These are phyloP conservation scores for Morphnarchus princeps DNA, from an alignment of 2,113 vertebrate genomes.

Conservation along the genomic window DNA sequence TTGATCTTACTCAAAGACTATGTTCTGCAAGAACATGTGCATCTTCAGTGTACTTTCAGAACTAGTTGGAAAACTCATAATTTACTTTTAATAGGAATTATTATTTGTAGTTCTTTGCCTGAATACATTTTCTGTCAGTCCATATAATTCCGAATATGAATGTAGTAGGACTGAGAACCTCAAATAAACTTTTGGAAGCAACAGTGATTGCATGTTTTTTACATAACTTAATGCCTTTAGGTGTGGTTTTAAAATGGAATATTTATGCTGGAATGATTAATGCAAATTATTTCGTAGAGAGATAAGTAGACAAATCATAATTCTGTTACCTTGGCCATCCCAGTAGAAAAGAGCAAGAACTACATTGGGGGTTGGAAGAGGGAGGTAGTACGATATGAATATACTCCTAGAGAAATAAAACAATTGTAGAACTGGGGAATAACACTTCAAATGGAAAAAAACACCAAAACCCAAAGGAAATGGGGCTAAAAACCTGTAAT, in stretches of 20 bases:
- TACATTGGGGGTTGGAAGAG: background rate
- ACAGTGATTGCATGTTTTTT: background rate
- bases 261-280: background rate
- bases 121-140: background rate
- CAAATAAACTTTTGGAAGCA: background rate
- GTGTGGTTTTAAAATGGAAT: background rate
- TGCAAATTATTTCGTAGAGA: background rate
- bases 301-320: background rate
- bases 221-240: background rate
- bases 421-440: background rate
- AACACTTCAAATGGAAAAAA: background rate
- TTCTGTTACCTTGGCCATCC: background rate
- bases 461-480: background rate
- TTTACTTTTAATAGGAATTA: background rate
- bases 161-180: background rate
- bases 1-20: background rate
- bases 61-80: background rate
- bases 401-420: background rate
- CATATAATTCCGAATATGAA: background rate
- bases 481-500: background rate
- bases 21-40: background rate
- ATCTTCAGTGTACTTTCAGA: background rate
- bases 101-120: background rate
- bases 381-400: background rate
- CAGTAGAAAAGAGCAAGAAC: background rate